Percentiles rank a stretch among this genome's conserved stretches.
Conservation (phyloP, 1,140 invertebrate genomes). For the Ruditapes philippinarum region DNA sequence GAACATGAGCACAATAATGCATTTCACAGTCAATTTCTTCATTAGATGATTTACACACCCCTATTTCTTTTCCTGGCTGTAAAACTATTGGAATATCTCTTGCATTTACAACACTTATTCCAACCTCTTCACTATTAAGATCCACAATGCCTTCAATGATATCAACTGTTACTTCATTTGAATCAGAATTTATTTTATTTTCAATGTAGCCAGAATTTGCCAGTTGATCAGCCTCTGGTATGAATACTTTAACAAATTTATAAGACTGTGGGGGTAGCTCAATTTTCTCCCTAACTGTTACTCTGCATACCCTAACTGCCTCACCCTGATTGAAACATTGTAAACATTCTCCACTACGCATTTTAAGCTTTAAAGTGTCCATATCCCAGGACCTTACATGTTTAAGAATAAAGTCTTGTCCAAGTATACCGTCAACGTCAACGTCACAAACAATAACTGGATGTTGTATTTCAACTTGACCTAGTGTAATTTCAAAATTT, state of each 20-base stretch:
- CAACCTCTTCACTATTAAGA: too few species aligned
- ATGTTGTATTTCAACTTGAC: neutral
- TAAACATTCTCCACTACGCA: neutral
- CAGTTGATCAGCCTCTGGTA: neutral
- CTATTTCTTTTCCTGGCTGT: neutral
- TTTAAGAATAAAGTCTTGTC: neutral
- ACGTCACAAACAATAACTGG: neutral
- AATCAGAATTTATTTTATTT: too few species aligned
- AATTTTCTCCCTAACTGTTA: neutral
- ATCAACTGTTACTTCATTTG: too few species aligned
- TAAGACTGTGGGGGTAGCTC: neutral
- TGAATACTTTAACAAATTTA: neutral
- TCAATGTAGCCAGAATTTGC: neutral
- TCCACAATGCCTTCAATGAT: too few species aligned
- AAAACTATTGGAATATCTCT: neutral
- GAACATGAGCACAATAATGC: neutral
- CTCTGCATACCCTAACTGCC: neutral
- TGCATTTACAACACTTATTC: too few species aligned
- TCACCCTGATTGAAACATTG: neutral
- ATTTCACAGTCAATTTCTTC: neutral
- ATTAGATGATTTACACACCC: neutral
- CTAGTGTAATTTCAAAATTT: neutral
- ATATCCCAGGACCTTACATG: neutral
- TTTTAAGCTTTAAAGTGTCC: neutral
- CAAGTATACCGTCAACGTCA: neutral